phyloP scores from a whole-genome alignment of 2,888 invertebrate species.

The Tolmerus cingulatus region DNA sequence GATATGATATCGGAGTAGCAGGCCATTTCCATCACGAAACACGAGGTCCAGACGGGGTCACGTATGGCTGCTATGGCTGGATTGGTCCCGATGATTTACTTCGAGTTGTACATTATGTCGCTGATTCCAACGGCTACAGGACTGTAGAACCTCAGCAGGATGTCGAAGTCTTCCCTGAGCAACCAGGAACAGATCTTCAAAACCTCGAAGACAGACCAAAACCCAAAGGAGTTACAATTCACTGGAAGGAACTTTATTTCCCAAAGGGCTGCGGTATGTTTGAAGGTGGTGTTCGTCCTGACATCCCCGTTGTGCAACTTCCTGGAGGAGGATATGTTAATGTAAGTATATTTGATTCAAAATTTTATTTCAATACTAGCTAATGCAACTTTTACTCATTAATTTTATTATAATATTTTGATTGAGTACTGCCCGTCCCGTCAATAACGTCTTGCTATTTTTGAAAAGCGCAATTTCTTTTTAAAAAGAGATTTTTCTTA shows the following conservation, averaged over 20 bases:
- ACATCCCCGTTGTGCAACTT: constrained; percentile 52
- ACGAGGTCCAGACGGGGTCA: constrained; percentile 77
- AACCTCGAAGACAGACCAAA: constrained; percentile 53
- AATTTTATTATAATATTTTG: too few species aligned
- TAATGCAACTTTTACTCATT: too few species aligned
- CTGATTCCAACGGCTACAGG: constrained; percentile 80
- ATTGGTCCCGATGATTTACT: constrained; percentile 73
- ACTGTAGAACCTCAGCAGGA: constrained; percentile 74
- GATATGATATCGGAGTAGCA: constrained; percentile 78
- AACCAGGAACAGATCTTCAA: constrained; percentile 41
- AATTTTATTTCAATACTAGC: background rate
- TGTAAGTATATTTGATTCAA: constrained; percentile 53
- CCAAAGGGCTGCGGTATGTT: constrained; percentile 75
- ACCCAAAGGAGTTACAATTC: constrained; percentile 67
- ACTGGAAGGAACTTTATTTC: constrained; percentile 75
- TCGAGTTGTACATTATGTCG: constrained; percentile 77
- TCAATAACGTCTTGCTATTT: too few species aligned
- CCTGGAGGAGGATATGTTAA: constrained; percentile 63
- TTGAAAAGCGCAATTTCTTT: too few species aligned
- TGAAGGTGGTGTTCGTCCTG: constrained; percentile 61
- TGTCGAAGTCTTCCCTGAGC: constrained; percentile 68
- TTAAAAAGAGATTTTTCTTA: too few species aligned
- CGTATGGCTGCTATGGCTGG: constrained; percentile 83
- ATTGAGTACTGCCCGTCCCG: too few species aligned
- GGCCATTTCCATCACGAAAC: constrained; percentile 83